A percentile compares a stretch with the other conserved stretches of the same genome.
These are phyloP conservation scores for Scartelaos histophorus DNA, from an alignment of 2,113 vertebrate genomes.

Conservation along the genomic window DNA sequence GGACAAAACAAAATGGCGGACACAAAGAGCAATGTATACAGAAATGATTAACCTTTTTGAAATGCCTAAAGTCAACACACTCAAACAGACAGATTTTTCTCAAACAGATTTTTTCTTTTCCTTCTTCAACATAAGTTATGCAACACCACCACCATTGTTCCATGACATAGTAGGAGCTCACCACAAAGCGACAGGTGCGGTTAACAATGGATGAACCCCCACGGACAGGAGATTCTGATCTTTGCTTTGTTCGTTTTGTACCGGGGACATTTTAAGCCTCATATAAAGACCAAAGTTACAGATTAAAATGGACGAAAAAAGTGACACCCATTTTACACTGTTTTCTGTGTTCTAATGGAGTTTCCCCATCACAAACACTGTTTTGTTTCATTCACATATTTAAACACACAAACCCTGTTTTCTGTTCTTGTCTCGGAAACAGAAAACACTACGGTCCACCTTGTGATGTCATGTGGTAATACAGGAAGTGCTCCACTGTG, in stretches of 20 bases:
- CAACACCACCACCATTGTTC: background rate
- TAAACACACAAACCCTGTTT: too few relatives aligned
- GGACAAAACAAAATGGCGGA: background rate
- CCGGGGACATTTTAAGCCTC: background rate
- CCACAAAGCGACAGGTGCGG: conserved; percentile 5
- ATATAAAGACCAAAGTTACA: background rate
- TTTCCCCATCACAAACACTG: too few relatives aligned
- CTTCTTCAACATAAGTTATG: background rate
- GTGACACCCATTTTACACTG: background rate
- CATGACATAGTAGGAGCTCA: conserved; percentile 1
- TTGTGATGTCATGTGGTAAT: too few relatives aligned
- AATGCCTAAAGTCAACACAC: background rate
- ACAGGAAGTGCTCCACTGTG: too few relatives aligned
- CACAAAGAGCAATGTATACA: background rate
- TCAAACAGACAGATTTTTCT: too few relatives aligned
- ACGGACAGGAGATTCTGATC: background rate
- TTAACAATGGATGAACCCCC: conserved; percentile 4
- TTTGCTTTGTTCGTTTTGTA: background rate
- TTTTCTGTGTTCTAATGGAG: too few relatives aligned
- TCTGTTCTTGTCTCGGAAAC: too few relatives aligned
- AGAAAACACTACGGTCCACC: too few relatives aligned
- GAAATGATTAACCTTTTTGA: conserved; percentile 7
- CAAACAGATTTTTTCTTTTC: background rate
- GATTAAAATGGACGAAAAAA: background rate
- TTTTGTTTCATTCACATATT: too few relatives aligned